phyloP scores from a whole-genome alignment of 2,113 vertebrate species.

The Terrapene triunguis region DNA sequence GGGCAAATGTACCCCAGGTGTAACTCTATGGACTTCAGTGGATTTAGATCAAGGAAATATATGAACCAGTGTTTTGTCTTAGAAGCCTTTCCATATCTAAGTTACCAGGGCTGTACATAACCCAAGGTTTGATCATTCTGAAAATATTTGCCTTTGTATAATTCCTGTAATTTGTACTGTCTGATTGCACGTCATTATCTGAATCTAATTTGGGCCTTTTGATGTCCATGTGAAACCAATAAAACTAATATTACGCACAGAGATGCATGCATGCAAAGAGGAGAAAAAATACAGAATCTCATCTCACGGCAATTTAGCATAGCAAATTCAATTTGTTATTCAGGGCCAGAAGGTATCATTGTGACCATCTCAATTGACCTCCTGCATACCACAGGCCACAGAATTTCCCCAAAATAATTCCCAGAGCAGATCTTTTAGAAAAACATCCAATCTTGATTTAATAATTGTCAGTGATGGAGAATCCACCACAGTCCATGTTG shows the following conservation, averaged over 20 bases:
- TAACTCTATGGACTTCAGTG: neutral
- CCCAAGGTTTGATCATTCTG: neutral
- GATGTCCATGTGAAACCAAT: neutral
- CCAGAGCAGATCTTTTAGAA: too few relatives aligned
- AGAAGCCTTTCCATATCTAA: neutral
- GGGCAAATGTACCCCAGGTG: rapidly evolving
- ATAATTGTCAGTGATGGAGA: too few relatives aligned
- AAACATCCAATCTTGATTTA: too few relatives aligned
- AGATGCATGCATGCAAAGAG: neutral
- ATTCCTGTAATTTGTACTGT: neutral
- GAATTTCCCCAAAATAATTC: too few relatives aligned
- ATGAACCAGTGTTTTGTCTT: rapidly evolving
- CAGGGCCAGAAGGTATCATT: neutral
- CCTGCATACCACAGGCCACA: too few relatives aligned
- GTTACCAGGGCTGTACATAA: neutral
- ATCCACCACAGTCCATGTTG: too few relatives aligned
- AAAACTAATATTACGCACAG: neutral
- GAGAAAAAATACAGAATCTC: neutral
- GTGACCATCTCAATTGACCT: too few relatives aligned
- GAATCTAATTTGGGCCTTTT: neutral
- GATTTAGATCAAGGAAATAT: rapidly evolving
- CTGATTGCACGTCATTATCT: neutral
- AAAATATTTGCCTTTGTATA: neutral
- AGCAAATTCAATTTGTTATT: neutral
- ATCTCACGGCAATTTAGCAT: neutral